Evolutionary conservation across 1,140 invertebrate genomes (phyloP).

Genomic region (Drosophila ercepeae): DNA sequence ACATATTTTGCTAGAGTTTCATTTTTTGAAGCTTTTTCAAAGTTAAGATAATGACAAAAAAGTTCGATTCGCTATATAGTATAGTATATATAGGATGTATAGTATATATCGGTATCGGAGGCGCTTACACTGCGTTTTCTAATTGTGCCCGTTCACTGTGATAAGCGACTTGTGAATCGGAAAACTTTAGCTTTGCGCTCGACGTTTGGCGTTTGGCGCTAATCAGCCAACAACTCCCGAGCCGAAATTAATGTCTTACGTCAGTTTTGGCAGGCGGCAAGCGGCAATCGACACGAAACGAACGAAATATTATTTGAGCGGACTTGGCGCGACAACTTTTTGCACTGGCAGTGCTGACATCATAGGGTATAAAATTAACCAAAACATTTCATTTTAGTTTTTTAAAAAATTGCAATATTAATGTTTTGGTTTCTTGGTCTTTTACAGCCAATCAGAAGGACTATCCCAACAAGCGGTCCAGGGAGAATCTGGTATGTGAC

Average conservation of each 20-base stretch:
- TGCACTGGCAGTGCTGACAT: conserved; percentile 66
- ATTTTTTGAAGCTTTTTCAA: neutral
- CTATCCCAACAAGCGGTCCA: conserved; percentile 86
- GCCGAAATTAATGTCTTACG: conserved; percentile 79
- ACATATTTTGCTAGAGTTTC: neutral
- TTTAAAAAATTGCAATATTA: conserved; percentile 18
- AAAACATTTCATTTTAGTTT: conserved; percentile 12
- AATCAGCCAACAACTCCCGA: conserved; percentile 44
- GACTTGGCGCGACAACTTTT: conserved; percentile 72
- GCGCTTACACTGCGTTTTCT: conserved; percentile 23
- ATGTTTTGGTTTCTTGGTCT: too few species aligned
- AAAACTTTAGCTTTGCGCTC: conserved; percentile 38
- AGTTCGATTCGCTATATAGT: too few species aligned
- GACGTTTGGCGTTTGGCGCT: neutral
- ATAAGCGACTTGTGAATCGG: conserved; percentile 32
- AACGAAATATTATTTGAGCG: conserved; percentile 19
- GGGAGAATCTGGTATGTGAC: conserved; percentile 84
- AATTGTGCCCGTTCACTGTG: conserved; percentile 33
- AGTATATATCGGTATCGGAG: conserved; percentile 8
- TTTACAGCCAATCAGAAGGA: conserved; percentile 90
- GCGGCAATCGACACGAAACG: conserved; percentile 39
- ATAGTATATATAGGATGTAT: too few species aligned
- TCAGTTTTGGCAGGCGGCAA: conserved; percentile 70
- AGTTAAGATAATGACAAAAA: too few species aligned
- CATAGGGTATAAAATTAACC: conserved; percentile 56